A percentile compares a stretch with the other conserved stretches of the same genome.
Conservation (phyloP, 2,797 vertebrate genomes). For the Mus spretus region DNA sequence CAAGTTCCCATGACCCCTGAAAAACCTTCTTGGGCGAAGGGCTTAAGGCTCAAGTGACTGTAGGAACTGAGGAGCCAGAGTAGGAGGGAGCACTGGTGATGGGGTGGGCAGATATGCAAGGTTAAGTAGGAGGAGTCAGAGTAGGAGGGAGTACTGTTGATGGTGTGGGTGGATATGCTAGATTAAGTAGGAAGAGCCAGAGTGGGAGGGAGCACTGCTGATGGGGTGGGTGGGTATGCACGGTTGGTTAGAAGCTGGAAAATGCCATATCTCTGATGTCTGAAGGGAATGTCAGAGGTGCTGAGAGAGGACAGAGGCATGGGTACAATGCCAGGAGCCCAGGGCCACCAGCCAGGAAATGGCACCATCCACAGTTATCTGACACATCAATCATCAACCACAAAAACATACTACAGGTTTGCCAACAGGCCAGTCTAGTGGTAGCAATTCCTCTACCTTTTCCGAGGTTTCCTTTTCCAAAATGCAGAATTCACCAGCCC, state of each 20-base stretch:
- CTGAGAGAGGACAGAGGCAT: background rate
- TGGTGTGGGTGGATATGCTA: background rate
- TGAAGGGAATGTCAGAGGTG: background rate
- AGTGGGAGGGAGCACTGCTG: background rate
- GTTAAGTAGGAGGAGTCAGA: background rate
- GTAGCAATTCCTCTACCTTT: background rate
- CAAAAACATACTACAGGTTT: too few species aligned
- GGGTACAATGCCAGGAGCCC: background rate
- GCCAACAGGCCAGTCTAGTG: background rate
- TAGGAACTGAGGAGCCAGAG: background rate
- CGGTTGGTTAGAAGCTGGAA: background rate
- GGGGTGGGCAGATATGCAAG: too few species aligned
- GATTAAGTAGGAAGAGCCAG: background rate
- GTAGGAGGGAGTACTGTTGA: background rate
- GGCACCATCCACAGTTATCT: too few species aligned
- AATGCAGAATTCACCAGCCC: background rate
- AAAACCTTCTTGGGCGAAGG: background rate
- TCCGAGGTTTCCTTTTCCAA: background rate
- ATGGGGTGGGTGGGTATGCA: background rate
- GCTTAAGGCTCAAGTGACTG: background rate
- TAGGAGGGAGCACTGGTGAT: background rate
- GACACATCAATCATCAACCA: too few species aligned
- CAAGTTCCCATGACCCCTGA: background rate
- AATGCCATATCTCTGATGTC: rapidly evolving
- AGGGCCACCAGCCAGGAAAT: background rate